Conservation (phyloP, 2,113 vertebrate genomes). For the Ictalurus furcatus region DNA sequence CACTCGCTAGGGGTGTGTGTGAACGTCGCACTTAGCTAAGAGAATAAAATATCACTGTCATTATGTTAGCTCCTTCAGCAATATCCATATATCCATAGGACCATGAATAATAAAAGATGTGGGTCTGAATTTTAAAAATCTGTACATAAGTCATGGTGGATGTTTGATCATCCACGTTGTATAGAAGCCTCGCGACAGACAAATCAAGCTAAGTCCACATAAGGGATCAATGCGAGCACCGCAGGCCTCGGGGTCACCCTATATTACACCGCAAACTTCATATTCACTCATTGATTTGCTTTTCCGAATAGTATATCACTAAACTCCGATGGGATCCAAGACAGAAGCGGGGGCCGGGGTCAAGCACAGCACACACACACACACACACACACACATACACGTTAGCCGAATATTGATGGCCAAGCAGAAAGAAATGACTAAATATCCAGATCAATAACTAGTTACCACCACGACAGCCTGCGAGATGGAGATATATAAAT, state of each 20-base stretch:
- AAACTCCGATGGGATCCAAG: conserved; percentile 95
- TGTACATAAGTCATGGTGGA: conserved; percentile 46
- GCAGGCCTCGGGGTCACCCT: conserved; percentile 79
- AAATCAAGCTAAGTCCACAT: conserved; percentile 73
- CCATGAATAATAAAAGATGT: conserved; percentile 35
- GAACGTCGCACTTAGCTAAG: conserved; percentile 18
- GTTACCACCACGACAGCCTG: conserved; percentile 90
- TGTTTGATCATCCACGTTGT: conserved; percentile 12
- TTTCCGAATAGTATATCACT: conserved; percentile 97
- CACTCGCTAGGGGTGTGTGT: neutral
- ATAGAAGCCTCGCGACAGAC: conserved; percentile 64
- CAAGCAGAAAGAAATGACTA: conserved; percentile 95
- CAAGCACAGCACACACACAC: conserved; percentile 88
- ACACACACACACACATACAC: conserved; percentile 85
- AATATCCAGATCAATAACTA: conserved; percentile 99
- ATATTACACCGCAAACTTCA: conserved; percentile 95
- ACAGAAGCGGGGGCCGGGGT: conserved; percentile 92
- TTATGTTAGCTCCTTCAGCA: conserved; percentile 21
- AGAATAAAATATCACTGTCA: conserved; percentile 43
- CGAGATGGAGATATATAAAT: conserved; percentile 91
- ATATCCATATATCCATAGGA: conserved; percentile 26
- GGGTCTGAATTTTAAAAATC: conserved; percentile 20
- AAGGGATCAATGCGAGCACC: conserved; percentile 75
- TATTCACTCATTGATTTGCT: conserved; percentile 99
- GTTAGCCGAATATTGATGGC: conserved; percentile 95